These are phyloP conservation scores for Bombyx mandarina DNA, from an alignment of 1,140 invertebrate species.

Conservation along the genomic window DNA sequence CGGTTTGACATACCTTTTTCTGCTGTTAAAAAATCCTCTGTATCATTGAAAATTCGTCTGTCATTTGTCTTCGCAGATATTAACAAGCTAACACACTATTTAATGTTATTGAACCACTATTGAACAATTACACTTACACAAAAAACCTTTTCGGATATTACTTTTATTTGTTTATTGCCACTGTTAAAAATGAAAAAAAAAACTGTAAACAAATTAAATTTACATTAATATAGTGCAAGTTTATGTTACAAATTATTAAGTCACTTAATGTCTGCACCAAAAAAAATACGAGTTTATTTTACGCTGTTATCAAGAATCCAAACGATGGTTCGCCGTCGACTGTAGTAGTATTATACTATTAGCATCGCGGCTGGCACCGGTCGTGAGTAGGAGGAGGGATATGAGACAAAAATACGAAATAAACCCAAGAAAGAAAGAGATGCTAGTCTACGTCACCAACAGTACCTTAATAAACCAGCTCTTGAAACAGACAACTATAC, in stretches of 20 bases:
- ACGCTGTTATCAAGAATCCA: slow-evolving; percentile 21
- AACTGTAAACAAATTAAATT: neutral
- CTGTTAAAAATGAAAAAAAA: neutral
- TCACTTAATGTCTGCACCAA: neutral
- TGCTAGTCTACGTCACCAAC: slow-evolving; percentile 30
- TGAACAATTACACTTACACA: slow-evolving; percentile 47
- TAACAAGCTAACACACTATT: slow-evolving; percentile 13
- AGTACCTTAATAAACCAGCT: slow-evolving; percentile 54
- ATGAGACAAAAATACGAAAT: slow-evolving; percentile 36
- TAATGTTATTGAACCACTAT: slow-evolving; percentile 37
- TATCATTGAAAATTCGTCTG: no score
- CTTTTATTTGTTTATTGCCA: neutral
- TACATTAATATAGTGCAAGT: slow-evolving; percentile 5
- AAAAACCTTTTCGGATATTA: slow-evolving; percentile 27
- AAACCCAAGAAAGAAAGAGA: slow-evolving; percentile 29
- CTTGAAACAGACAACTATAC: slow-evolving; percentile 42
- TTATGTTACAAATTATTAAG: slow-evolving; percentile 16
- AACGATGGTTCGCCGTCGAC: slow-evolving; percentile 50
- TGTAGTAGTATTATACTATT: slow-evolving; percentile 49
- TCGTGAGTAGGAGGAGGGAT: slow-evolving; percentile 43
- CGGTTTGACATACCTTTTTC: slow-evolving; percentile 63
- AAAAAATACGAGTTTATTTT: neutral
- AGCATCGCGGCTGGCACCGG: slow-evolving; percentile 31
- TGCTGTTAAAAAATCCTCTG: slow-evolving; percentile 50
- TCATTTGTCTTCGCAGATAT: no score